phyloP scores from a whole-genome alignment of 2,797 vertebrate genomes.

The Pseudopleuronectes americanus region DNA sequence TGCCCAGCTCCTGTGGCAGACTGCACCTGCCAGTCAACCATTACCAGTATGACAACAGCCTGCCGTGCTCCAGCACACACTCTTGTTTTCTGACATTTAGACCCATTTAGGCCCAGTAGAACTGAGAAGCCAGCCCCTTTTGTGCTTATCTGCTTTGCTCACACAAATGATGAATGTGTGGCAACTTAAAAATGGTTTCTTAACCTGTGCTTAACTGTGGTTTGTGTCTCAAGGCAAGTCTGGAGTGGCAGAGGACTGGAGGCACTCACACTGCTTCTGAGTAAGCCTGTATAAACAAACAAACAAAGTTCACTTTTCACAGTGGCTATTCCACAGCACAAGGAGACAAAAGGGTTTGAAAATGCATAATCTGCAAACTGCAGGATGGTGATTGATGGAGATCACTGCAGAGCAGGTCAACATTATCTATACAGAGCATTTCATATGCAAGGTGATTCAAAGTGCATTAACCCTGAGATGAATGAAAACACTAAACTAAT shows the following conservation, averaged over 20 bases:
- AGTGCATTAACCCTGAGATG: too few relatives aligned
- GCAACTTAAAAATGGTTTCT: constrained; percentile 26
- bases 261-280: too few relatives aligned
- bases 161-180: constrained; percentile 48
- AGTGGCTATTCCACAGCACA: not conserved
- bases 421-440: not conserved
- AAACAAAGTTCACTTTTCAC: not conserved
- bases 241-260: not conserved
- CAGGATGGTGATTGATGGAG: not conserved
- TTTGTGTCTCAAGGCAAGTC: constrained; percentile 4
- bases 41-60: constrained; percentile 64
- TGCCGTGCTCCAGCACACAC: constrained; percentile 49
- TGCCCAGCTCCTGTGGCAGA: constrained; percentile 71
- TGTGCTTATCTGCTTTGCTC: constrained; percentile 33
- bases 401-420: not conserved
- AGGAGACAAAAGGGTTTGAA: too few relatives aligned
- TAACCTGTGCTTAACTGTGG: constrained; percentile 7
- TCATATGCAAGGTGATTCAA: not conserved
- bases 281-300: not conserved
- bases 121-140: constrained; percentile 44
- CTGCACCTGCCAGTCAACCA: constrained; percentile 66
- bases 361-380: not conserved
- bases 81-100: constrained; percentile 63
- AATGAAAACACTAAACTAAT: not conserved
- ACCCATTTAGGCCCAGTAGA: constrained; percentile 67